These are phyloP conservation scores for Brassicogethes aeneus DNA, from an alignment of 2,888 invertebrate genomes.

Conservation along the genomic window DNA sequence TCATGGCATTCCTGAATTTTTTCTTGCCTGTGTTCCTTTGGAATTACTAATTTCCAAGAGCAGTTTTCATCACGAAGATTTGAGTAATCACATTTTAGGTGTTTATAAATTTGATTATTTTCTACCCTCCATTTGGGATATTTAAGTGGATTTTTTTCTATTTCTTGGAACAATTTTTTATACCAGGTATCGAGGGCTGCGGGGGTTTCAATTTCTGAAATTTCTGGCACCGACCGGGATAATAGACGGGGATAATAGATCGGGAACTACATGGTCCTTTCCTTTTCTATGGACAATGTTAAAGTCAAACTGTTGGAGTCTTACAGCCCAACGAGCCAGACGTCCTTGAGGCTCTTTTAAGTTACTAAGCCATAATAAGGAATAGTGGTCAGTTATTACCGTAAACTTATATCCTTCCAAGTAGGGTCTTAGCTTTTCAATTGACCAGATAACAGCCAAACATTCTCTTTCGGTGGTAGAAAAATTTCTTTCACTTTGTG, in stretches of 20 bases:
- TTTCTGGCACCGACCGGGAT: conserved; percentile 4
- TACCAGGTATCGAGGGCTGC: conserved; percentile 9
- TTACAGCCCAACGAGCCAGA: too few relatives aligned
- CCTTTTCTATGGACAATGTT: too few relatives aligned
- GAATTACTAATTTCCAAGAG: conserved; percentile 4
- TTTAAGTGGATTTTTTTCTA: conserved; percentile 6
- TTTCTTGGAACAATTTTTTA: too few relatives aligned
- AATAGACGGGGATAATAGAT: conserved; percentile 3
- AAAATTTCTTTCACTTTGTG: conserved; percentile 10
- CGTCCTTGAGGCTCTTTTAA: too few relatives aligned
- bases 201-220: neutral
- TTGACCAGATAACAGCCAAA: conserved; percentile 10
- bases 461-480: conserved; percentile 12
- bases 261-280: conserved; percentile 4
- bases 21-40: neutral
- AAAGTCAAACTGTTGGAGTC: too few relatives aligned
- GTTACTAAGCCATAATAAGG: too few relatives aligned
- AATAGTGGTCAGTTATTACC: conserved; percentile 12
- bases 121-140: conserved; percentile 5
- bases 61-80: too few relatives aligned
- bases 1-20: too few relatives aligned
- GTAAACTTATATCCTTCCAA: conserved; percentile 11
- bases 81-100: conserved; percentile 4
- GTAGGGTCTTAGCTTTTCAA: conserved; percentile 11
- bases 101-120: conserved; percentile 7